These are phyloP conservation scores for Drosophila fungiperda DNA, from an alignment of 2,888 invertebrate species.

Conservation along the genomic window DNA sequence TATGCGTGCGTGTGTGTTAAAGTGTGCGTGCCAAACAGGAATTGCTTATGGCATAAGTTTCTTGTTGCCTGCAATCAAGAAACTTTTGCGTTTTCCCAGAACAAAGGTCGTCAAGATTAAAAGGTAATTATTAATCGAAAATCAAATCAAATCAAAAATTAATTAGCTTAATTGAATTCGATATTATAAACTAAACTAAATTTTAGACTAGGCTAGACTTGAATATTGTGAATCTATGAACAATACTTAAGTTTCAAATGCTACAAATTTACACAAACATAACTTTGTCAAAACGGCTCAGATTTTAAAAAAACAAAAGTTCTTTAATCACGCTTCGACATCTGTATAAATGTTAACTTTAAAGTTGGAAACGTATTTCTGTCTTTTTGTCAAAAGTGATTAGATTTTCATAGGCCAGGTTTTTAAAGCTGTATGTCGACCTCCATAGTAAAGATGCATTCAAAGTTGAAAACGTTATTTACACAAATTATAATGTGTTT, in stretches of 20 bases:
- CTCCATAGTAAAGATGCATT: background rate
- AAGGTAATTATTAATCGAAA: slow-evolving; percentile 15
- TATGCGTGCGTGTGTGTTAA: slow-evolving; percentile 6
- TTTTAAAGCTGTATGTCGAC: background rate
- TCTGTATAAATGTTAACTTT: background rate
- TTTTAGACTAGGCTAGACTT: background rate
- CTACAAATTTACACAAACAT: background rate
- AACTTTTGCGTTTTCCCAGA: slow-evolving; percentile 32
- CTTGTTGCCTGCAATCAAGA: slow-evolving; percentile 50
- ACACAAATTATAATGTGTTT: background rate
- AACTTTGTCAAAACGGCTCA: background rate
- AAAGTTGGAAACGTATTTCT: background rate
- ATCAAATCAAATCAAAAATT: background rate
- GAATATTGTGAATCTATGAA: background rate
- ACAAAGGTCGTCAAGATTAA: slow-evolving; percentile 10
- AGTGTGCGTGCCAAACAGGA: slow-evolving; percentile 62
- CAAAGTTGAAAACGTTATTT: background rate
- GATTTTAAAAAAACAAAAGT: accelerated
- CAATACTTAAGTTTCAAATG: background rate
- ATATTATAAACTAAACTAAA: background rate
- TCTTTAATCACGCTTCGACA: background rate
- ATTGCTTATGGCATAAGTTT: slow-evolving; percentile 58
- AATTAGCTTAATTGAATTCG: slow-evolving; percentile 7
- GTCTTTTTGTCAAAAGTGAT: background rate
- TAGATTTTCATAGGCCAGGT: too few species aligned